Evolutionary conservation across 2,888 invertebrate species (phyloP).

Genomic region (Leucoma salicis): DNA sequence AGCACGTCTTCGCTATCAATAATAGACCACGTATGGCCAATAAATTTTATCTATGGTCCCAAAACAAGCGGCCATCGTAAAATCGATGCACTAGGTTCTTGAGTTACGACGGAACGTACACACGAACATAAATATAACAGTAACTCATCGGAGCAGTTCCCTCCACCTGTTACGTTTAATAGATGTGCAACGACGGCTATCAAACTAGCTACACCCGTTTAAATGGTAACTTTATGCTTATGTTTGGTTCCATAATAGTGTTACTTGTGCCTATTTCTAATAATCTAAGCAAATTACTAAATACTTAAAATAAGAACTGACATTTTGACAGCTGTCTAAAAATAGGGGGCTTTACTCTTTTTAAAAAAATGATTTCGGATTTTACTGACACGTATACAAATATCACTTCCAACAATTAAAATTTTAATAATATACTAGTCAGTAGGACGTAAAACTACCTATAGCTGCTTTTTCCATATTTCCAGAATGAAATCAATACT

Average conservation of each 20-base stretch:
- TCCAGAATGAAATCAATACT: too few relatives aligned
- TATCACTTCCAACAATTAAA: too few relatives aligned
- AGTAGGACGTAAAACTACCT: too few relatives aligned
- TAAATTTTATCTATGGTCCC: slow-evolving; percentile 31
- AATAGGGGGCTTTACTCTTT: background rate
- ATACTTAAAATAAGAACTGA: background rate
- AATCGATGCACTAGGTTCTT: slow-evolving; percentile 40
- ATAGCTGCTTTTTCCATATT: too few relatives aligned
- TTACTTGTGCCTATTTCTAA: background rate
- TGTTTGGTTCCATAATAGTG: slow-evolving; percentile 11
- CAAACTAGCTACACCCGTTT: slow-evolving; percentile 15
- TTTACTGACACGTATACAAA: too few relatives aligned
- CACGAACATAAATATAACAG: slow-evolving; percentile 65
- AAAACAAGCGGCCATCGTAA: slow-evolving; percentile 36
- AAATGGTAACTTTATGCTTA: slow-evolving; percentile 21
- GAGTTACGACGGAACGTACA: slow-evolving; percentile 48
- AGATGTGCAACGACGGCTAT: slow-evolving; percentile 52
- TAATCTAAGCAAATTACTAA: too few relatives aligned
- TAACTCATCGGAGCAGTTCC: slow-evolving; percentile 65
- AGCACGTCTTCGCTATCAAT: slow-evolving; percentile 30
- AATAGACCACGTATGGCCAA: slow-evolving; percentile 34
- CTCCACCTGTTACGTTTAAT: slow-evolving; percentile 70
- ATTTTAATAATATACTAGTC: too few relatives aligned
- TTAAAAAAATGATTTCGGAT: too few relatives aligned
- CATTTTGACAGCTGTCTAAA: background rate